phyloP scores from a whole-genome alignment of 2,113 vertebrate genomes.

The Phainopepla nitens region DNA sequence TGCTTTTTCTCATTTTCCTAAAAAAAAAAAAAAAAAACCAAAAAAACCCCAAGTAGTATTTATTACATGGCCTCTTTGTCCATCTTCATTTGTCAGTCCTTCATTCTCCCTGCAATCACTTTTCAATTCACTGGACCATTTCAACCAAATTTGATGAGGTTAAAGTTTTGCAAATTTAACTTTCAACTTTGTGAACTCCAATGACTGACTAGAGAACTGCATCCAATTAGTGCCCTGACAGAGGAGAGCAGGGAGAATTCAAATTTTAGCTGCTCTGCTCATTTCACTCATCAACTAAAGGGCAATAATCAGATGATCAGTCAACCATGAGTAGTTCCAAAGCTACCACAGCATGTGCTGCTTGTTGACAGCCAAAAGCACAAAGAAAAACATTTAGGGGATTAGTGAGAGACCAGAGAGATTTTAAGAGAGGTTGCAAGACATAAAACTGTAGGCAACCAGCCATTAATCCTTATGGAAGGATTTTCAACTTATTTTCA shows the following conservation, averaged over 20 bases:
- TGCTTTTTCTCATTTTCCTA: not conserved
- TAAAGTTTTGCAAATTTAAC: not conserved
- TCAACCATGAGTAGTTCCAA: not conserved
- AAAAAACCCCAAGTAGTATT: not conserved
- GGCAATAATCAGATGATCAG: not conserved
- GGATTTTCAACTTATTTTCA: not conserved
- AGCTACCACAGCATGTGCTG: not conserved
- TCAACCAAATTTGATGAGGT: conserved; percentile 5
- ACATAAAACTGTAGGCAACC: not conserved
- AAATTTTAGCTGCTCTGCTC: not conserved
- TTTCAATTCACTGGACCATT: not conserved
- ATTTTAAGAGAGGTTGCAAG: not conserved
- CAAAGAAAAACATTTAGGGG: not conserved
- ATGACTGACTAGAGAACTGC: not conserved
- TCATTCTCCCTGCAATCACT: not conserved
- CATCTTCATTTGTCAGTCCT: not conserved
- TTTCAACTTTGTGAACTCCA: not conserved
- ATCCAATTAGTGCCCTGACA: not conserved
- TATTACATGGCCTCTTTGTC: not conserved
- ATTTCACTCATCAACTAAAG: not conserved
- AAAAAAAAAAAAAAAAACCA: too few species aligned
- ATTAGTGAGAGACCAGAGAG: not conserved
- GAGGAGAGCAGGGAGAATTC: not conserved
- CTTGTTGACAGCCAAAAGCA: not conserved
- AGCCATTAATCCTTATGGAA: not conserved